Conservation (phyloP, 2,113 vertebrate species). For the Dermatemys mawii region DNA sequence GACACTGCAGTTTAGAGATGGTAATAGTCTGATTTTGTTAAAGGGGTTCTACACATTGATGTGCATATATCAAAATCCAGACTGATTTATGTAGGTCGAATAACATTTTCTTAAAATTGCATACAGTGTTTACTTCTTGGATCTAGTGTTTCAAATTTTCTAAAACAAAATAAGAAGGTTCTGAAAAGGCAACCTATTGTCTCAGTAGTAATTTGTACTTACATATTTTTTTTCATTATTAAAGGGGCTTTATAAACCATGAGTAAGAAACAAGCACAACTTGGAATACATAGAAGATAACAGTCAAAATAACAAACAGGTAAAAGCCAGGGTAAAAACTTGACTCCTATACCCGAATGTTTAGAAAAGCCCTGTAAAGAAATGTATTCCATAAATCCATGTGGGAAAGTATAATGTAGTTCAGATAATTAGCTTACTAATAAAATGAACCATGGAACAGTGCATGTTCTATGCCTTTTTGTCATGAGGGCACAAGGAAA, state of each 20-base stretch:
- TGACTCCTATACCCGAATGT: background rate
- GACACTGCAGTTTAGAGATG: background rate
- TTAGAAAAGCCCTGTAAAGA: background rate
- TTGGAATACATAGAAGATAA: background rate
- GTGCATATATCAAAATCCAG: background rate
- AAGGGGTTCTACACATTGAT: background rate
- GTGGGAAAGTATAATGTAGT: background rate
- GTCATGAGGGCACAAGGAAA: background rate
- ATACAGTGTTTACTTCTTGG: background rate
- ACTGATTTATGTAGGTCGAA: background rate
- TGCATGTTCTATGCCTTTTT: background rate
- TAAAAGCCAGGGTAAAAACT: background rate
- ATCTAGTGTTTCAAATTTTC: background rate
- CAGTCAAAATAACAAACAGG: background rate
- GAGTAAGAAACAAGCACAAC: background rate
- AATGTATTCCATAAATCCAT: background rate
- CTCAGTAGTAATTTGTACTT: background rate
- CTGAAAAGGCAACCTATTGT: background rate
- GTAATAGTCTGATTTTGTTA: background rate
- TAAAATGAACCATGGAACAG: background rate
- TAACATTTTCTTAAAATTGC: background rate
- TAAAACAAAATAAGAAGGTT: background rate
- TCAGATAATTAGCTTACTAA: slow-evolving; percentile 3
- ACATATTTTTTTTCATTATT: background rate
- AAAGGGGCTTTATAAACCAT: background rate